These are phyloP conservation scores for Hecatera dysodea DNA, from an alignment of 2,888 invertebrate species.

Conservation along the genomic window DNA sequence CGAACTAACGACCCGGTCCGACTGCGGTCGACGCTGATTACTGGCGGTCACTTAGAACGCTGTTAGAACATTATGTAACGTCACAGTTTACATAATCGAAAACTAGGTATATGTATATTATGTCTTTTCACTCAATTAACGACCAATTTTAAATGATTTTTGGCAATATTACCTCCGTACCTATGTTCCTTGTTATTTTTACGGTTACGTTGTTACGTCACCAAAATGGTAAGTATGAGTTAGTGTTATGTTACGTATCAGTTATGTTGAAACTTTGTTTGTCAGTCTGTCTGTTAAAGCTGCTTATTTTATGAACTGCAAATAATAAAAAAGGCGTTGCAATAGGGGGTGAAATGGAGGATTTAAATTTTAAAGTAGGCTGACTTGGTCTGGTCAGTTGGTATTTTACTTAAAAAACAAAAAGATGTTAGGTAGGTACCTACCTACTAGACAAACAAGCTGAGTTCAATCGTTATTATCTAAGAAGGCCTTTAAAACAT, in stretches of 20 bases:
- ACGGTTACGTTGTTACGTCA: neutral
- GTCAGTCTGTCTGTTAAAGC: no score
- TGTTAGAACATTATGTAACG: slow-evolving; percentile 68
- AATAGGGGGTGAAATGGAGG: no score
- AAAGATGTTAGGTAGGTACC: no score
- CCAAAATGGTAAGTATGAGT: no score
- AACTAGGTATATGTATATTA: slow-evolving; percentile 15
- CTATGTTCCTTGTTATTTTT: slow-evolving; percentile 1
- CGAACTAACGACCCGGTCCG: slow-evolving; percentile 51
- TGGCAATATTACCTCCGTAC: slow-evolving; percentile 38
- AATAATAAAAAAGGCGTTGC: no score
- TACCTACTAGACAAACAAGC: neutral
- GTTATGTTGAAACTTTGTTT: no score
- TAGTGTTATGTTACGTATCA: no score
- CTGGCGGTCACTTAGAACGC: slow-evolving; percentile 62
- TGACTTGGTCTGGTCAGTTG: no score
- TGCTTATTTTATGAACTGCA: no score
- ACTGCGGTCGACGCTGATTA: slow-evolving; percentile 45
- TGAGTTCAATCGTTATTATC: neutral
- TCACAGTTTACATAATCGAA: slow-evolving; percentile 51
- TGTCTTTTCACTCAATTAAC: slow-evolving; percentile 47
- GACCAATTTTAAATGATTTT: slow-evolving; percentile 23
- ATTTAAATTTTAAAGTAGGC: no score
- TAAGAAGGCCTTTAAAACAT: neutral
- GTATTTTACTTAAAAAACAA: no score